Percentiles rank a stretch among this genome's conserved stretches.
Evolutionary conservation across 1,140 invertebrate species (phyloP).

Genomic region (Hydropsyche tenuis): DNA sequence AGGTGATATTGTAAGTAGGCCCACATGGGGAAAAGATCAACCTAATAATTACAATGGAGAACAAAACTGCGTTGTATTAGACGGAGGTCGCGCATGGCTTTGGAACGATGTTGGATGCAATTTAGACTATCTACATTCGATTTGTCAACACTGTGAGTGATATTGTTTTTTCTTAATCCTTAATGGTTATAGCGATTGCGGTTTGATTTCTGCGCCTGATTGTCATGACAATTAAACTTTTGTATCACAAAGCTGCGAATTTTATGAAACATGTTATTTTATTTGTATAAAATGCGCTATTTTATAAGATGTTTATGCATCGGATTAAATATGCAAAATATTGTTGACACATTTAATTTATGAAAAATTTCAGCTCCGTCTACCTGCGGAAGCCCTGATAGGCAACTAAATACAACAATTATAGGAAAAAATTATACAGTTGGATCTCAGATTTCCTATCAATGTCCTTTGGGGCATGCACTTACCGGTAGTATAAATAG

Average conservation of each 20-base stretch:
- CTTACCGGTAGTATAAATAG: conserved; percentile 75
- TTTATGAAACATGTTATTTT: not conserved
- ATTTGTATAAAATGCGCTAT: conserved; percentile 6
- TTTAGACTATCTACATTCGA: conserved; percentile 90
- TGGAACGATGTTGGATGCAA: conserved; percentile 97
- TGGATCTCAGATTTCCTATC: conserved; percentile 75
- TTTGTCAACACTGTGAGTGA: conserved; percentile 87
- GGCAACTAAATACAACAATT: conserved; percentile 83
- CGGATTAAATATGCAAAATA: not conserved
- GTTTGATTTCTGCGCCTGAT: not conserved
- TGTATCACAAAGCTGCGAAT: too few species aligned
- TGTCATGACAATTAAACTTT: too few species aligned
- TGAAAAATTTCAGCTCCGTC: conserved; percentile 71
- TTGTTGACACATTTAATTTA: not conserved
- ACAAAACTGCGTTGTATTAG: conserved; percentile 91
- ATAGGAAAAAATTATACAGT: conserved; percentile 72
- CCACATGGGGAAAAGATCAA: conserved; percentile 90
- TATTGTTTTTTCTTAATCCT: not conserved
- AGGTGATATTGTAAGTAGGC: conserved; percentile 79
- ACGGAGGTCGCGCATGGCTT: conserved; percentile 85
- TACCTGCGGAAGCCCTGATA: conserved; percentile 86
- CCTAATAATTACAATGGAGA: conserved; percentile 96
- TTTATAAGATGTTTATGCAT: too few species aligned
- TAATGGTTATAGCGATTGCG: not conserved
- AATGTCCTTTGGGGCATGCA: conserved; percentile 84